Evolutionary conservation across 2,797 vertebrate genomes (phyloP), one percentile per base, ranked within the genome.

Genomic region (Siniperca scherzeri): DNA sequence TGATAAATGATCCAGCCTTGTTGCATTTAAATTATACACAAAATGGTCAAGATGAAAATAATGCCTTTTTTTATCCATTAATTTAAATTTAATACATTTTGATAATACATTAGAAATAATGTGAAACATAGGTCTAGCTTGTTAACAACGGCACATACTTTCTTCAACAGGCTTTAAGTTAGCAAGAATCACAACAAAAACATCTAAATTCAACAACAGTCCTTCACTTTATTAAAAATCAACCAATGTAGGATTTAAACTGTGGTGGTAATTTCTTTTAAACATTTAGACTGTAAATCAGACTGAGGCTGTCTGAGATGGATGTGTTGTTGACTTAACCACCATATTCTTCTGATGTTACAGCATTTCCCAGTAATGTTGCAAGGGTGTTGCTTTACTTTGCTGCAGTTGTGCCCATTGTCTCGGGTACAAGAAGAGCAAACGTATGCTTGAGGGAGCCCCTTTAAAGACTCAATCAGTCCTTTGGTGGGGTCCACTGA

Each of bases 401-500:
- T 66, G 87, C 17, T 55, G 80, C 67, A 14, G 22, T 71, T 61
- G 83, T 73, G 72, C 30, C 71, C 80, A 81, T 92, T 91, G 92
- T 93, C 74, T 70, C 36, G 62, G 67, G 69, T 82, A 86, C 40
- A 74, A 89, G 92, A 90, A 84, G 88, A 60, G 88, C 82, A 88
- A 88, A 91, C 85, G 89, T 92, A 92, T 80, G 91, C 91, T 70
- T 92, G 93, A 93, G 90, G 93, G 88, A 93, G 90, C 92, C 89
- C 83, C 93, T 93, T 95, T 96, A 96, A 97, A 96, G 96, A 96
- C 87, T 94, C 87, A 93, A 97, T 97, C 97, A 96, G 96, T 91
- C 94, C 91, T 96, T 97, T 95, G 92, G 94, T 91, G 93, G 94
- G 93, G 95, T 96, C 96, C 96, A 93, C 92, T 97, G 97, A 98